Base-by-base conservation (phyloP, 2,113 vertebrate genomes). In the Pterocles gutturalis region DNA sequence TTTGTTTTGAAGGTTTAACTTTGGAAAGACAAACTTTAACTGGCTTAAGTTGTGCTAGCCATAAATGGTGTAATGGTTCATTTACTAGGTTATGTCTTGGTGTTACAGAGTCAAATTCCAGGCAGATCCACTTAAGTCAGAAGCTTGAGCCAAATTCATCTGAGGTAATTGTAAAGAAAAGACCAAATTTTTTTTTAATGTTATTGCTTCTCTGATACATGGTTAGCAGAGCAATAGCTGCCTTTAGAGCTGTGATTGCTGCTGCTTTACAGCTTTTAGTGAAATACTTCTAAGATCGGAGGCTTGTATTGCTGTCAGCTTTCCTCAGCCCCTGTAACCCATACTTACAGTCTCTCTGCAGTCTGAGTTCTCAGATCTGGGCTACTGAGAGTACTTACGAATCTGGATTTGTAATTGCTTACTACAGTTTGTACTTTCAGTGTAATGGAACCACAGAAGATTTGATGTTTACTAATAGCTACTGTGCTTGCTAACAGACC, bases 121-220 rank as follows among this genome's bases (percentile, higher is more conserved):
- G 96, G 65, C 97, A 98, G 95, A 91, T n/a, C 89, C 95, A 96
- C 71, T 77, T 97, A 96, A 97, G 97, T 97, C 98, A 98, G 97
- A 98, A 98, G 92, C 91, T 96, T 43, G 97, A 98, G 93, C 93
- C 97, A 97, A 97, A 96, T 96, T 98, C 97, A 92, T 87, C 96
- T 75, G 98, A 98, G 98, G 98, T 98, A 98, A 98, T 91, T 49
- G 75, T 91, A 92, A 97, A 94, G 76, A 90, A 95, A 93, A 96
- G 94, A 96, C 77, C 81, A 87, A 84, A 75, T 46, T 62, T 33
- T 75, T 75, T 29, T 58, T 64, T 94, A 72, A 88, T 96, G 75
- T 95, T 93, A 90, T 28, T 95, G 76, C 91, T 95, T 96, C 81
- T 97, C 87, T 97, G 57, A 49, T 95, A 85, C 36, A 34, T 89